Base-by-base conservation (phyloP, 2,113 vertebrate species). In the Smithornis capensis region DNA sequence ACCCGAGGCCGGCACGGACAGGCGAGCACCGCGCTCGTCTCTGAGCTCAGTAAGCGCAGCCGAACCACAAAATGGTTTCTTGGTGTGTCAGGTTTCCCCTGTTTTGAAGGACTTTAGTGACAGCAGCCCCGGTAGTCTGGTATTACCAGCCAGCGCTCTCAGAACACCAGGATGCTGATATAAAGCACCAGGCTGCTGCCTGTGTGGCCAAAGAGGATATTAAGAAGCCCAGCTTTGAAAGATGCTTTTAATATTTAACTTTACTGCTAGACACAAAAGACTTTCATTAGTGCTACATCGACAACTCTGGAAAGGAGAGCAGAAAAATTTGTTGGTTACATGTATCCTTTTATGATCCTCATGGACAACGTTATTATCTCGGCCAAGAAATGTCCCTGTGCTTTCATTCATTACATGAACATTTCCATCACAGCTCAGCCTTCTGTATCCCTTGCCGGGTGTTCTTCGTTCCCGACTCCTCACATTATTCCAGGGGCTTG, bases 371-470 rank as follows among this genome's bases (percentile, higher is more conserved):
- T 40, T 62, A 47, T 62, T 12, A 4, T 68, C 24, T 35, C 24
- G 13, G 25, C 17, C 47, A 12, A 47, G 55, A 55, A 76, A 62
- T 10, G 40, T 5, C 40, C n/a, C 38, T 38, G 33, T 17, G 0
- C 53, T 45, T 81, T 45, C 29, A 14, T 7, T 19, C 55, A 1
- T 2, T 19, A 14, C 4, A 2, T 28, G 60, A 59, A 52, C 15
- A 23, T 45, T 52, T 38, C 7, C 0, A 0, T 44, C 44, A 2
- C 44, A 16, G 15, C 27, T 52, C 33, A 67, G 52, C 38, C 19
- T n/a, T 17, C 69, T 38, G 45, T 17, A 65, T 47, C 52, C 33
- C 3, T 37, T 2, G 0, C 22, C 18, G 27, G 1, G 28, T 8
- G 37, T 17, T 28, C 35, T 24, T 45, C 28, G 19, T 38, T 24